Percentiles rank a stretch among this genome's conserved stretches.
These are phyloP conservation scores for Amphipyra berbera DNA, from an alignment of 2,888 invertebrate genomes.

Conservation along the genomic window DNA sequence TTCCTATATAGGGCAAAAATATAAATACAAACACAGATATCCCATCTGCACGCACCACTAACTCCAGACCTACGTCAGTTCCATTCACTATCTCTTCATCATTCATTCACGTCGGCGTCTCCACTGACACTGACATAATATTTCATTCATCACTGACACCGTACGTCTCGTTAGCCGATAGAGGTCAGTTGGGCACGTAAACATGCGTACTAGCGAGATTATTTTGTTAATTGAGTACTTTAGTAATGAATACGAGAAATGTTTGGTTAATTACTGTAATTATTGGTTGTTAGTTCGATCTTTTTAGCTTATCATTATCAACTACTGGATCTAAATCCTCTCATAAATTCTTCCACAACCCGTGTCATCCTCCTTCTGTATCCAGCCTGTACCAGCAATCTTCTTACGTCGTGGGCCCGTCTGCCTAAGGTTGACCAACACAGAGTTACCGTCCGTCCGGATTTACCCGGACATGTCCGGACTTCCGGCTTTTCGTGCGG, in stretches of 20 bases:
- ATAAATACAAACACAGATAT: not conserved
- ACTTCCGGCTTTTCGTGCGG: too few species aligned
- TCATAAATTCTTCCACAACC: too few species aligned
- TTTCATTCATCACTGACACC: slow-evolving; percentile 50
- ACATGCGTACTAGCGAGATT: slow-evolving; percentile 23
- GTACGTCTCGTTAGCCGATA: slow-evolving; percentile 38
- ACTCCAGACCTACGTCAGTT: slow-evolving; percentile 13
- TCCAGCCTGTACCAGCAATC: too few species aligned
- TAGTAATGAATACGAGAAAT: not conserved
- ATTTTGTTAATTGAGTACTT: slow-evolving; percentile 26
- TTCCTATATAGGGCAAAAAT: not conserved
- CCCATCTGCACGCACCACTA: slow-evolving; percentile 4
- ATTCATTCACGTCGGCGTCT: slow-evolving; percentile 43
- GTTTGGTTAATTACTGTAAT: not conserved
- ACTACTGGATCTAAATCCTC: too few species aligned
- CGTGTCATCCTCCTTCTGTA: too few species aligned
- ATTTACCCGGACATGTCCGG: too few species aligned
- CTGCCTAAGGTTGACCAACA: too few species aligned
- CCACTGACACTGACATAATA: slow-evolving; percentile 44
- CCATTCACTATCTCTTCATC: slow-evolving; percentile 39
- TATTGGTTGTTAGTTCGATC: not conserved
- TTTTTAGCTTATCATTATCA: not conserved
- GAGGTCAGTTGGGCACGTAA: slow-evolving; percentile 40
- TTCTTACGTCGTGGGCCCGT: too few species aligned
- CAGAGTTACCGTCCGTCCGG: too few species aligned